These are phyloP conservation scores for Cololabis saira DNA, from an alignment of 2,113 vertebrate genomes.

Conservation along the genomic window DNA sequence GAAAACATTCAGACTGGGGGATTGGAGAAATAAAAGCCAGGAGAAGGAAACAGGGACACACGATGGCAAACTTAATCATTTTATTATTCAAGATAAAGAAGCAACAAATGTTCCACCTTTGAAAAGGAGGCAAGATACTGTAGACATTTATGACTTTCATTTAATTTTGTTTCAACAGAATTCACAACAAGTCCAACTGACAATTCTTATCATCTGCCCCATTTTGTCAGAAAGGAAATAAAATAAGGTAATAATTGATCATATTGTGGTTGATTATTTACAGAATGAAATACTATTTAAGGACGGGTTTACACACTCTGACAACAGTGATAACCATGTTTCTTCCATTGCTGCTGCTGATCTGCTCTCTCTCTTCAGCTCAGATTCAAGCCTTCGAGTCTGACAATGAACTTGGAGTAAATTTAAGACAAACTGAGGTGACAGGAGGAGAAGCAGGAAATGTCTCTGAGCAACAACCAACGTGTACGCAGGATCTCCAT, in stretches of 20 bases:
- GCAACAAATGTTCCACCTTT: no score
- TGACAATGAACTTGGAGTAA: conserved; percentile 21
- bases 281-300: conserved; percentile 15
- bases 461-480: background rate
- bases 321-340: conserved; percentile 12
- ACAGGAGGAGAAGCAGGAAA: background rate
- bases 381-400: conserved; percentile 7
- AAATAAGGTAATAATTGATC: background rate
- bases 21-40: no score
- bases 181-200: no score
- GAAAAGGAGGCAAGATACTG: no score
- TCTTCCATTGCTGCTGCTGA: conserved; percentile 29
- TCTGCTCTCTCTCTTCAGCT: conserved; percentile 35
- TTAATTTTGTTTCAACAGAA: no score
- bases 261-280: background rate
- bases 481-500: conserved; percentile 35
- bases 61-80: no score
- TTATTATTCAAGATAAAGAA: no score
- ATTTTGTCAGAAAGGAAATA: background rate
- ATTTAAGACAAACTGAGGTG: background rate
- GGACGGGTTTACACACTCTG: background rate
- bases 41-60: no score
- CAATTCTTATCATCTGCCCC: background rate
- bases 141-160: no score
- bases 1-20: no score